Base-by-base conservation (phyloP, 2,888 invertebrate genomes). In the Strigamia crassipes region DNA sequence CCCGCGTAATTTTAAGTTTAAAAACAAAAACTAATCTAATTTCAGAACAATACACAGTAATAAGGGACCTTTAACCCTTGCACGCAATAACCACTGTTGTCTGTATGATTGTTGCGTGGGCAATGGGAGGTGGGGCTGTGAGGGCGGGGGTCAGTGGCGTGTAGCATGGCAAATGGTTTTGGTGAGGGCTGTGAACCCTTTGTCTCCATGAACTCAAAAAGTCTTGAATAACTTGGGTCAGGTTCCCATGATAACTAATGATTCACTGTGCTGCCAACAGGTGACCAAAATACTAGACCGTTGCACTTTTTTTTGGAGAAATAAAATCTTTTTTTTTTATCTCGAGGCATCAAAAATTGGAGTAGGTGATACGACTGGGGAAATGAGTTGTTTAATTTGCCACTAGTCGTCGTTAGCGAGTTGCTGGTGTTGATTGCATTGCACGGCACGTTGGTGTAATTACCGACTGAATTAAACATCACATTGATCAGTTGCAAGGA, bases 121-220 rank as follows among this genome's bases (percentile, higher is more conserved):
- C 61, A 66, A 66, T 66, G 61, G 61, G 61, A 66, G 61, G 61
- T 66, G 61, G 61, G 61, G 61, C 61, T 21, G 23, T 66, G 61
- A 66, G 61, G 61, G 61, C 61, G 61, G 61, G 61, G 61, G 61
- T 66, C 61, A 66, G 61, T 66, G 61, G 61, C 61, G 61, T 66
- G 61, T 66, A 66, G 61, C 61, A 66, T 66, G 61, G 61, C 61
- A 66, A 66, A 66, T 66, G 61, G 61, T 66, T 23, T 66, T 23
- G 61, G 61, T 23, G 61, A 66, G 61, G 61, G 61, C 61, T 66
- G 61, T 66, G 61, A 66, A 66, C 61, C 61, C 61, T 66, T 66
- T 66, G 61, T 66, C 61, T 66, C 61, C 61, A 66, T 66, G 61
- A 66, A 66, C 61, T 66, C 61, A 66, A 66, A 66, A 66, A 66